These are phyloP conservation scores for Frankliniella intonsa DNA, from an alignment of 2,888 invertebrate species.

Conservation along the genomic window DNA sequence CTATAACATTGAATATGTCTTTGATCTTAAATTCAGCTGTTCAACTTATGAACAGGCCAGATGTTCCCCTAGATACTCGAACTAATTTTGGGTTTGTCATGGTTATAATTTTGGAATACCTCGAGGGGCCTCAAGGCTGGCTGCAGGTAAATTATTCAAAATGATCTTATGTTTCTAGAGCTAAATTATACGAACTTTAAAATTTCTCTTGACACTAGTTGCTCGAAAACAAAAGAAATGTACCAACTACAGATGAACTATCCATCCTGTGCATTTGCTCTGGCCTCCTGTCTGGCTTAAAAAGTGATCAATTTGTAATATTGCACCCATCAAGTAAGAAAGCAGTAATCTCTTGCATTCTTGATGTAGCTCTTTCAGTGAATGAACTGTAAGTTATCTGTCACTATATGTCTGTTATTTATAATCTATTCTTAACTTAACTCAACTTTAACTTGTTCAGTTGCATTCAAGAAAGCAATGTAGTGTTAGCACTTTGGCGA, in stretches of 20 bases:
- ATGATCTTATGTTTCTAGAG: neutral
- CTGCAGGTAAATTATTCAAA: slow-evolving; percentile 32
- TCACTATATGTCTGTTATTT: slow-evolving; percentile 31
- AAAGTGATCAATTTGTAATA: slow-evolving; percentile 37
- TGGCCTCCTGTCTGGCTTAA: slow-evolving; percentile 41
- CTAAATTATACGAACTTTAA: neutral
- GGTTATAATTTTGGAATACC: slow-evolving; percentile 31
- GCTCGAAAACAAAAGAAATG: neutral
- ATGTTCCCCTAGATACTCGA: slow-evolving; percentile 62
- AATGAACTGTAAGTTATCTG: slow-evolving; percentile 42
- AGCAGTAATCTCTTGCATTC: slow-evolving; percentile 42
- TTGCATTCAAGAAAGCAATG: slow-evolving; percentile 34
- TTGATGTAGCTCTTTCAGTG: slow-evolving; percentile 42
- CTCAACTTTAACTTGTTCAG: slow-evolving; percentile 34
- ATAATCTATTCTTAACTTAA: slow-evolving; percentile 29
- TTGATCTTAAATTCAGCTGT: slow-evolving; percentile 27
- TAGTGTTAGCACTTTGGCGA: slow-evolving; percentile 37
- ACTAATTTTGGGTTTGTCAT: slow-evolving; percentile 52
- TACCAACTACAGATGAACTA: slow-evolving; percentile 34
- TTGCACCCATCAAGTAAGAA: slow-evolving; percentile 37
- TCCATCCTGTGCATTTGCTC: slow-evolving; percentile 40
- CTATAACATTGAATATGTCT: neutral
- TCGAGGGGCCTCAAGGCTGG: slow-evolving; percentile 32
- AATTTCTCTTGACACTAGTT: neutral
- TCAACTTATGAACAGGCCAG: slow-evolving; percentile 48